Evolutionary conservation across 2,797 vertebrate species (phyloP), one percentile per base, ranked within the genome.

Genomic region (Muscicapa comitata): DNA sequence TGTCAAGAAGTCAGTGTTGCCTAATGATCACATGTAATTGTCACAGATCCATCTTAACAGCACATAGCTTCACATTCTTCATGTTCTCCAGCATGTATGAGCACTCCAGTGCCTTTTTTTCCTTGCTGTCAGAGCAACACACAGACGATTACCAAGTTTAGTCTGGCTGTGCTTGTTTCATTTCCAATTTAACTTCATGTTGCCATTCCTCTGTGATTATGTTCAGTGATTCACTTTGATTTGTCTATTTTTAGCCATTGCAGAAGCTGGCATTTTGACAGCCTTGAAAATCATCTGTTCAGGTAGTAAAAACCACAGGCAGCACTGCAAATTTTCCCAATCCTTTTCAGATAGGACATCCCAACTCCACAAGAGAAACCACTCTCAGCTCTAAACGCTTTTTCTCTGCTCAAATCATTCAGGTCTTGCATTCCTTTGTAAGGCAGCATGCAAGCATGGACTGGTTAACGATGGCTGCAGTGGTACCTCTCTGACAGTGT

Each of bases 161-260:
- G 47, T 90, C 79, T 93, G 55, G 21, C 72, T 9, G 1, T 67
- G 70, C 51, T 94, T 8, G 1, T 92, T 96, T 83, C 3, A 21
- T 86, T 95, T 96, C 72, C 91, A 95, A 71, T 95, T 81, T 68
- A 94, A 91, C 38, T 94, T 96, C 66, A 86, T 50, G 43, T 80
- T 31, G 21, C 68, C 50, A 28, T 95, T 91, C 54, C 18, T 53
- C 53, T 86, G n/a, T 76, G 71, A 87, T 95, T 95, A 93, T 28
- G 86, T 58, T 95, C 85, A 86, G 6, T 91, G 82, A 94, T 95
- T 86, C 59, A 57, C n/a, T 91, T 96, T 89, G 70, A 90, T 80
- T 94, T 80, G 95, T 88, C 74, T 94, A 93, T 86, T 58, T 92
- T 95, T 74, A 67, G 57, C 55, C 3, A 10, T 81, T 93, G 80